Percentiles rank a stretch among this genome's conserved stretches.
These are phyloP conservation scores for Ophion costatus DNA, from an alignment of 2,888 invertebrate genomes.

Conservation along the genomic window DNA sequence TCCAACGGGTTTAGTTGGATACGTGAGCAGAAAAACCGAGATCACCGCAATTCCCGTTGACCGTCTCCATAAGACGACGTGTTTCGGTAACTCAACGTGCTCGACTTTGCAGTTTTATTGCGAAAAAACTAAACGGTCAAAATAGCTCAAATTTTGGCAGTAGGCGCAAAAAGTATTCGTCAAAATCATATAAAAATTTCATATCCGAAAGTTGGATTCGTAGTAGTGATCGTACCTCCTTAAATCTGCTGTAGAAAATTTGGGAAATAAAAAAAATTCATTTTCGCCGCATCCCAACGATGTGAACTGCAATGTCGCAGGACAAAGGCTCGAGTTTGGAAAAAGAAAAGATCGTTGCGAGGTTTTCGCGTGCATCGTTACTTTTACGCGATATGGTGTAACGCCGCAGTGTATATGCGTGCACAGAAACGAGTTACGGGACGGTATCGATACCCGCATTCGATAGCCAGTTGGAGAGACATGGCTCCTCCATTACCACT, in stretches of 20 bases:
- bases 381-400: slow-evolving; percentile 26
- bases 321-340: not conserved
- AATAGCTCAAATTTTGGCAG: too few species aligned
- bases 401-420: slow-evolving; percentile 28
- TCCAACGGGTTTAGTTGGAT: too few species aligned
- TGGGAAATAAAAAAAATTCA: not conserved
- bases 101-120: too few species aligned
- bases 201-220: too few species aligned
- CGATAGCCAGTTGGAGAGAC: slow-evolving; percentile 75
- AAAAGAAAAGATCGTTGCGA: not conserved
- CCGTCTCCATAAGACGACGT: too few species aligned
- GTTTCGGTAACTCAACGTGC: too few species aligned
- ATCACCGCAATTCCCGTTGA: too few species aligned
- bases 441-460: slow-evolving; percentile 77
- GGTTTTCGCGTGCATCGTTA: slow-evolving; percentile 8
- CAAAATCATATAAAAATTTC: too few species aligned
- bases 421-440: slow-evolving; percentile 50
- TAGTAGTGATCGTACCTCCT: too few species aligned
- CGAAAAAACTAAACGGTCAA: too few species aligned
- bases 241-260: not conserved
- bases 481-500: slow-evolving; percentile 81
- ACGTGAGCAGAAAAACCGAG: too few species aligned
- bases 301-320: not conserved
- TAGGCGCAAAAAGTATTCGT: too few species aligned
- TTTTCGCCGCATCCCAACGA: not conserved